Evolutionary conservation across 2,888 invertebrate species (phyloP), one percentile per base, ranked within the genome.

Genomic region (Helleia helle): DNA sequence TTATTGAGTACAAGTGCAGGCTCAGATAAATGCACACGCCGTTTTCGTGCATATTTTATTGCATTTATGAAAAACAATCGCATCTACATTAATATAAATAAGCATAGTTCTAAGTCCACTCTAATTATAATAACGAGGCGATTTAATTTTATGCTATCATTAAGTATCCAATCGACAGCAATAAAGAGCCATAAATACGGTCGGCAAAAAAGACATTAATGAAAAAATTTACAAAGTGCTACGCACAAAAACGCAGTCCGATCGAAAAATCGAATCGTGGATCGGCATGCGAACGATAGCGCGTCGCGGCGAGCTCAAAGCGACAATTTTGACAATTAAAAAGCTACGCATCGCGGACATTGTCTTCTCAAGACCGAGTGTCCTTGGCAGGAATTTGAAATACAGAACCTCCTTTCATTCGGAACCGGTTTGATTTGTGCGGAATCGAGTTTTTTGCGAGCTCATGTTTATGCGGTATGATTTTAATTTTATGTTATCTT

Each of bases 311-410:
- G 51, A 60, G 56, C 54, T 75, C 73, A 80, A 80, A 79, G 59
- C 50, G 55, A 46, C 71, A 74, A 77, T 81, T 81, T 77, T 71
- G 79, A 79, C 81, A 80, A 83, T 84, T 83, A 83, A 83, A 83
- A 72, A 63, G 68, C 75, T 68, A 63, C 59, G 67, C 70, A 75
- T 80, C 62, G 71, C 69, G 58, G 60, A 62, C 76, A 71, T 75
- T 62, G 72, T 59, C 59, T 59, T 54, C 58, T 54, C 59, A 55
- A 56, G 51, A 44, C 46, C 49, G 49, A 54, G 74, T 80, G 81
- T 74, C 81, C 81, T 83, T 83, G 81, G 63, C 55, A 63, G 66
- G 83, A 80, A 83, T 80, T 71, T 66, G 62, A 65, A 59, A 62
- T 61, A 61, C 63, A 59, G 55, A 64, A 42, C 40, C 56, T 68